Conservation (phyloP, 2,888 invertebrate genomes). For the Acanthoscelides obtectus region DNA sequence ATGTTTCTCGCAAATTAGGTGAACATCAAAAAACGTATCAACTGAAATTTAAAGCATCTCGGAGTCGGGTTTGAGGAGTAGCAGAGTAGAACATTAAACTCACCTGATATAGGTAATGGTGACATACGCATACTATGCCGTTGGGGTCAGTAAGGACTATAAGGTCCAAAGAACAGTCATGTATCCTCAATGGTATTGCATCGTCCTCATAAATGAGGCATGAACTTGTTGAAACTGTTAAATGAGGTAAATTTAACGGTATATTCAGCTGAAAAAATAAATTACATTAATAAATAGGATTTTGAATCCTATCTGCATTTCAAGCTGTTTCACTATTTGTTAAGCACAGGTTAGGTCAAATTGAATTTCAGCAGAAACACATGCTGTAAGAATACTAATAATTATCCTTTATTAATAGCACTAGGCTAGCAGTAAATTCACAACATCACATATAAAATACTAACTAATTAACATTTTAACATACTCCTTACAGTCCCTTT, state of each 20-base stretch:
- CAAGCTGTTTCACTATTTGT: not conserved
- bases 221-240: slow-evolving; percentile 52
- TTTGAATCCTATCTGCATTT: not conserved
- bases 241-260: slow-evolving; percentile 73
- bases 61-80: too few species aligned
- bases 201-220: slow-evolving; percentile 77
- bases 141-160: slow-evolving; percentile 70
- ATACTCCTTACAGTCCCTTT: too few species aligned
- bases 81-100: slow-evolving; percentile 10
- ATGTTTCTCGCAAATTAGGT: too few species aligned
- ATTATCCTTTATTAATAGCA: too few species aligned
- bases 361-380: too few species aligned
- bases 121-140: slow-evolving; percentile 74
- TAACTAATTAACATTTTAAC: too few species aligned
- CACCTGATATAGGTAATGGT: slow-evolving; percentile 75
- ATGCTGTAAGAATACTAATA: too few species aligned
- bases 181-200: slow-evolving; percentile 71
- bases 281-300: too few species aligned
- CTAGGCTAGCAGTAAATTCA: too few species aligned
- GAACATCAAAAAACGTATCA: too few species aligned
- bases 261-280: slow-evolving; percentile 80
- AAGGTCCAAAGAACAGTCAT: slow-evolving; percentile 76
- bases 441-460: too few species aligned
- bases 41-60: too few species aligned
- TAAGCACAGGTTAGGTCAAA: not conserved